Evolutionary conservation across 2,113 vertebrate species (phyloP).

Genomic region (Gopherus evgoodei): DNA sequence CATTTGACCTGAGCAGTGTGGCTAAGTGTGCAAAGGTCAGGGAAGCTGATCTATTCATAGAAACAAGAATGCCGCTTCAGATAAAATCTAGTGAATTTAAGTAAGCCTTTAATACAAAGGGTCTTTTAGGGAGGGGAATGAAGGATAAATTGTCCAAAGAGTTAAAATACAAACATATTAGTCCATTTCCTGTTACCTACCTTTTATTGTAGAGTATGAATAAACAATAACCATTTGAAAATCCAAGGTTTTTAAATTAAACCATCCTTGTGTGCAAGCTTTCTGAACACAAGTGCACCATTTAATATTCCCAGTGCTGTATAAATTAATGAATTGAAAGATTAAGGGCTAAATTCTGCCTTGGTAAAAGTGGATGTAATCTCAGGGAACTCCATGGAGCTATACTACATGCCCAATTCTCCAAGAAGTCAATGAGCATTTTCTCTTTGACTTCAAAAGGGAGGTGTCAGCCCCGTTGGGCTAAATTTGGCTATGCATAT

Average conservation of each 20-base stretch:
- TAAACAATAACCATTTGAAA: slow-evolving; percentile 50
- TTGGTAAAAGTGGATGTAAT: background rate
- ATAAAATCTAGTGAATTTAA: slow-evolving; percentile 73
- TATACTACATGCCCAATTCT: background rate
- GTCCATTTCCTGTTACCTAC: slow-evolving; percentile 53
- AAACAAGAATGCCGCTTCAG: slow-evolving; percentile 68
- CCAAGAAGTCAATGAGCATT: background rate
- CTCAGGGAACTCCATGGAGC: background rate
- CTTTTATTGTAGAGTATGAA: slow-evolving; percentile 45
- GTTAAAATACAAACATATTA: slow-evolving; percentile 65
- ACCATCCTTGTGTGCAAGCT: background rate
- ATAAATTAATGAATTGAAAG: background rate
- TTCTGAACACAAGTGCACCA: background rate
- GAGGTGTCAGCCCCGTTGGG: background rate
- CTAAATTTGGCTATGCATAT: background rate
- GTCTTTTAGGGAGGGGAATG: slow-evolving; percentile 68
- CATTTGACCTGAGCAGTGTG: slow-evolving; percentile 60
- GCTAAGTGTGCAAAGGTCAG: slow-evolving; percentile 64
- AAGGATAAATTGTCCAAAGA: slow-evolving; percentile 58
- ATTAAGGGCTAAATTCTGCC: background rate
- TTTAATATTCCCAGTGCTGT: background rate
- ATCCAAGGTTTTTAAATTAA: slow-evolving; percentile 41
- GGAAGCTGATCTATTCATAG: slow-evolving; percentile 58
- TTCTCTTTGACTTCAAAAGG: background rate
- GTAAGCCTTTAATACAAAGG: slow-evolving; percentile 67